Conservation (phyloP, 2,888 invertebrate species). For the Prionchulus punctatus region DNA sequence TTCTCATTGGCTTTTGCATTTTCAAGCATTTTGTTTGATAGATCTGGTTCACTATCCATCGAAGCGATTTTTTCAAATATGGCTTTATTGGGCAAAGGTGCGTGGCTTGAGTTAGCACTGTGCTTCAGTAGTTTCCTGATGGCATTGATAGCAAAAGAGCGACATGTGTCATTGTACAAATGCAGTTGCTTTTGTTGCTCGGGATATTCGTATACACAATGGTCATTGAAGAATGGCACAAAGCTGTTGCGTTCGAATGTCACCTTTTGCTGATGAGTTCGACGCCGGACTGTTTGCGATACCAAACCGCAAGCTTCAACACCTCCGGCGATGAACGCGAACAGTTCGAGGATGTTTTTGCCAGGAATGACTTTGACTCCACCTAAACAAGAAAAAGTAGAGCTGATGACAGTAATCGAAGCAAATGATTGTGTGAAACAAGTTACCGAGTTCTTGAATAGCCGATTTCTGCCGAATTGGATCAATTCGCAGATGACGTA, state of each 20-base stretch:
- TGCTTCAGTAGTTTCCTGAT: background rate
- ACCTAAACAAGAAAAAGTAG: constrained; percentile 14
- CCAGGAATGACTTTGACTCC: constrained; percentile 24
- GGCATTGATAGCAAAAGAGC: background rate
- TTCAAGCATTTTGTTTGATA: too few relatives aligned
- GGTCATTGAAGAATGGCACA: constrained; percentile 23
- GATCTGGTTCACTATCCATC: too few relatives aligned
- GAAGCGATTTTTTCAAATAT: background rate
- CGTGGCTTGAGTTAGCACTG: too few relatives aligned
- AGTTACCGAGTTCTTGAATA: constrained; percentile 22
- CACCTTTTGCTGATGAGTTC: constrained; percentile 27
- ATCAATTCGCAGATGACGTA: constrained; percentile 37
- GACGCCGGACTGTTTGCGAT: constrained; percentile 37
- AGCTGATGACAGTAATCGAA: too few relatives aligned
- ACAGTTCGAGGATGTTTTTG: constrained; percentile 28
- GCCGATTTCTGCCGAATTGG: constrained; percentile 31
- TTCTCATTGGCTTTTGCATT: too few relatives aligned
- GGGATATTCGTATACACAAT: background rate
- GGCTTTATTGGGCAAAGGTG: background rate
- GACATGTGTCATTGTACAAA: background rate
- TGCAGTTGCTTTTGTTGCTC: background rate
- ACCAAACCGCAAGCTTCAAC: constrained; percentile 39
- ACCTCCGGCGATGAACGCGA: constrained; percentile 35
- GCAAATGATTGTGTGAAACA: too few relatives aligned
- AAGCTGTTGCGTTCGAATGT: constrained; percentile 29